Conservation (phyloP, 2,797 vertebrate species). For the Halcyon chelicuti region DNA sequence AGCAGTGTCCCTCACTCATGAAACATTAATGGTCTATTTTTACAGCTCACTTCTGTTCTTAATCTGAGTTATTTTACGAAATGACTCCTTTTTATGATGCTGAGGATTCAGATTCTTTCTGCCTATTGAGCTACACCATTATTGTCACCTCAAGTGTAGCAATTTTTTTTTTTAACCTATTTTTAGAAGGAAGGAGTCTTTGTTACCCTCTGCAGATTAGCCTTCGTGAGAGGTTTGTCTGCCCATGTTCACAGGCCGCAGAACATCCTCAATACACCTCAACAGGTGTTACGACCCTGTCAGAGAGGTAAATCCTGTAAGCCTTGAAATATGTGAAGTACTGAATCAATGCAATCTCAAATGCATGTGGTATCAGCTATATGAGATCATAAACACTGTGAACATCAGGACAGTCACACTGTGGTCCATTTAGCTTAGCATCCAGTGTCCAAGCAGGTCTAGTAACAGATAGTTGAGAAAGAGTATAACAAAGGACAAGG, state of each 20-base stretch:
- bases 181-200: neutral
- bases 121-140: neutral
- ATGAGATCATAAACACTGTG: neutral
- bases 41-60: constrained; percentile 44
- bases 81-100: constrained; percentile 17
- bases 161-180: neutral
- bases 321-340: neutral
- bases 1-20: constrained; percentile 52
- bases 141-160: neutral
- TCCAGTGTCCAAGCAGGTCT: neutral
- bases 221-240: neutral
- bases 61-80: constrained; percentile 49
- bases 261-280: neutral
- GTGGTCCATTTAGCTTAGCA: neutral
- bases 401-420: neutral
- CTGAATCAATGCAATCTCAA: neutral
- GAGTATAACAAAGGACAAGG: neutral
- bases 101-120: constrained; percentile 39
- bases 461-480: neutral
- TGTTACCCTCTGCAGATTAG: neutral
- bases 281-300: neutral
- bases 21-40: constrained; percentile 65
- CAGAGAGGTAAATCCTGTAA: neutral
- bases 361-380: neutral
- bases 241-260: neutral